Percentiles rank a stretch among this genome's conserved stretches.
Conservation (phyloP, 1,140 invertebrate species). For the Harlomillsia oculata region DNA sequence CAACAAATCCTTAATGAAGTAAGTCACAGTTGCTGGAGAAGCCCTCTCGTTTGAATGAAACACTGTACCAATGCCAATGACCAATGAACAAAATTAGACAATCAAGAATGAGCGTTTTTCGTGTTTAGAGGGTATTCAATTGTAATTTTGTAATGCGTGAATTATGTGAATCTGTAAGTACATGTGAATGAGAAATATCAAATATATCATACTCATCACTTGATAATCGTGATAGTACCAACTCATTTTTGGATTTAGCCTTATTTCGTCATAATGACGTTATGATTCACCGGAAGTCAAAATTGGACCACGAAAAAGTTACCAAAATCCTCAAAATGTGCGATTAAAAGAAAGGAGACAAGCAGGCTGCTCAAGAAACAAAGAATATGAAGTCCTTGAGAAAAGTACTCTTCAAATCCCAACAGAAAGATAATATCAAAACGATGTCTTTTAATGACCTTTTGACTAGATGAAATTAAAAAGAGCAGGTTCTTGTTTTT, state of each 20-base stretch:
- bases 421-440: too few species aligned
- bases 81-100: constrained; percentile 55
- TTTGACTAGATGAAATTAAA: too few species aligned
- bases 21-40: constrained; percentile 47
- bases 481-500: too few species aligned
- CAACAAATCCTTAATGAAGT: constrained; percentile 45
- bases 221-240: neutral
- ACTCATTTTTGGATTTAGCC: neutral
- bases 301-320: too few species aligned
- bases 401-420: too few species aligned
- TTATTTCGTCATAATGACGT: neutral
- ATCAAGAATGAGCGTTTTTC: constrained; percentile 34
- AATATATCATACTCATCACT: neutral
- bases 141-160: neutral
- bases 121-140: neutral
- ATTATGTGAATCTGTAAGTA: neutral
- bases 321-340: too few species aligned
- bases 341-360: too few species aligned
- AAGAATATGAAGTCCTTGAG: too few species aligned
- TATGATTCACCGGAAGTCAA: too few species aligned
- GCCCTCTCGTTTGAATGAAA: constrained; percentile 62
- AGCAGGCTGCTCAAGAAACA: too few species aligned
- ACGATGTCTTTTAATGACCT: too few species aligned
- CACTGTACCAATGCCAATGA: too few species aligned
- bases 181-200: neutral